These are phyloP conservation scores for Caenorhabditis inopinata DNA, from an alignment of 1,140 invertebrate species.

Conservation along the genomic window DNA sequence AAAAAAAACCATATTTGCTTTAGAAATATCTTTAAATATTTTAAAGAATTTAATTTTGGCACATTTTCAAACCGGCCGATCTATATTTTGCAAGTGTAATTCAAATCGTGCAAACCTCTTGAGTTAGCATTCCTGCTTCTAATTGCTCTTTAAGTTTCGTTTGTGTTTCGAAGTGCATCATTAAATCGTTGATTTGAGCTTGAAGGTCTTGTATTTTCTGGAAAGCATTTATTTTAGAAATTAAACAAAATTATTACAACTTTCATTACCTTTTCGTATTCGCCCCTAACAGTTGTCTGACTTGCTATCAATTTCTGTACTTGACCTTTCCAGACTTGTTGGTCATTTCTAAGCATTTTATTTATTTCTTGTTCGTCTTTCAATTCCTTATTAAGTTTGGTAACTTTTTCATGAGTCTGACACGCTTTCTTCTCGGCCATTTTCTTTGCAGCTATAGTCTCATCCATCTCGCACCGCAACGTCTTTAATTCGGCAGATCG, in stretches of 20 bases:
- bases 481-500: background rate
- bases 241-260: background rate
- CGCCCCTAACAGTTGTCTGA: background rate
- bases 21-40: no score
- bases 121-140: background rate
- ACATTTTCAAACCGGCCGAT: no score
- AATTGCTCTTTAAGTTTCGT: constrained; percentile 51
- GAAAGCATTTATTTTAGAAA: constrained; percentile 32
- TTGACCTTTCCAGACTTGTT: constrained; percentile 76
- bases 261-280: constrained; percentile 28
- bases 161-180: constrained; percentile 91
- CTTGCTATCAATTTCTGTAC: constrained; percentile 72
- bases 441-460: constrained; percentile 56
- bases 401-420: constrained; percentile 22
- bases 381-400: constrained; percentile 70
- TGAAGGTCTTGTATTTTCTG: constrained; percentile 79
- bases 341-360: constrained; percentile 77
- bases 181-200: constrained; percentile 88
- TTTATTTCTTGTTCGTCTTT: constrained; percentile 79
- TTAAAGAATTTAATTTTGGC: no score
- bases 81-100: no score
- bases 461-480: constrained; percentile 50
- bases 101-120: background rate
- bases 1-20: no score
- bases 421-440: constrained; percentile 63